A percentile compares a stretch with the other conserved stretches of the same genome.
phyloP scores from a whole-genome alignment of 2,797 vertebrate species.

The Trematomus bernacchii region DNA sequence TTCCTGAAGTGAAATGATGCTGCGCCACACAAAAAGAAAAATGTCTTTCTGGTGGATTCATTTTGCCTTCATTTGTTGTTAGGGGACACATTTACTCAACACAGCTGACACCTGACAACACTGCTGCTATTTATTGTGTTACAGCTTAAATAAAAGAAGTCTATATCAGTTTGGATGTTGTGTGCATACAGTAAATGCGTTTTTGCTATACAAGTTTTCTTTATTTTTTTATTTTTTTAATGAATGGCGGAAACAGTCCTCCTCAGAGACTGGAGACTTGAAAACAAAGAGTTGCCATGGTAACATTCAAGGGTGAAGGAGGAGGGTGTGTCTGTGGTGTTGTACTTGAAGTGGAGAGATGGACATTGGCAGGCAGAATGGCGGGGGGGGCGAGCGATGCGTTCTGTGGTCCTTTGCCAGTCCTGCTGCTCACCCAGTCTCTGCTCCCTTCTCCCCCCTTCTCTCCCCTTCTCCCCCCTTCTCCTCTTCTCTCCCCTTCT shows the following conservation, averaged over 20 bases:
- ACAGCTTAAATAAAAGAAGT: conserved; percentile 11
- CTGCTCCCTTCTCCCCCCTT: conserved; percentile 57
- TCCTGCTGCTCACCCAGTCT: conserved; percentile 59
- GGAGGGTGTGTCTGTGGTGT: conserved; percentile 72
- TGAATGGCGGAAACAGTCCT: conserved; percentile 56
- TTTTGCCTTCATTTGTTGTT: conserved; percentile 22
- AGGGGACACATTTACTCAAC: conserved; percentile 6
- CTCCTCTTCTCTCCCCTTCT: conserved; percentile 64
- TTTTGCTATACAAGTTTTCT: conserved; percentile 43
- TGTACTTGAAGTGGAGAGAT: conserved; percentile 66
- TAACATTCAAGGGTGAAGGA: conserved; percentile 78
- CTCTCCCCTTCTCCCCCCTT: conserved; percentile 63
- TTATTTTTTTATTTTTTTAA: conserved; percentile 50
- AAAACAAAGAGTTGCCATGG: conserved; percentile 82
- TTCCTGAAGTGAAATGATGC: conserved; percentile 19
- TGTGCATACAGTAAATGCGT: conserved; percentile 32
- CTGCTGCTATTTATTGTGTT: conserved; percentile 13
- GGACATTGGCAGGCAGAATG: conserved; percentile 68
- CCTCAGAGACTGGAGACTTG: conserved; percentile 53
- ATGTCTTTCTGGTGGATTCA: conserved; percentile 27
- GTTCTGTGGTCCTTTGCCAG: conserved; percentile 64
- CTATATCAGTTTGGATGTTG: conserved; percentile 37
- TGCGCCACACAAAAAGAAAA: conserved; percentile 19
- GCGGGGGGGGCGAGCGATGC: conserved; percentile 43
- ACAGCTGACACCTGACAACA: conserved; percentile 12